Conservation (phyloP, 2,888 invertebrate genomes). For the Mesopsocus fuscifrons region DNA sequence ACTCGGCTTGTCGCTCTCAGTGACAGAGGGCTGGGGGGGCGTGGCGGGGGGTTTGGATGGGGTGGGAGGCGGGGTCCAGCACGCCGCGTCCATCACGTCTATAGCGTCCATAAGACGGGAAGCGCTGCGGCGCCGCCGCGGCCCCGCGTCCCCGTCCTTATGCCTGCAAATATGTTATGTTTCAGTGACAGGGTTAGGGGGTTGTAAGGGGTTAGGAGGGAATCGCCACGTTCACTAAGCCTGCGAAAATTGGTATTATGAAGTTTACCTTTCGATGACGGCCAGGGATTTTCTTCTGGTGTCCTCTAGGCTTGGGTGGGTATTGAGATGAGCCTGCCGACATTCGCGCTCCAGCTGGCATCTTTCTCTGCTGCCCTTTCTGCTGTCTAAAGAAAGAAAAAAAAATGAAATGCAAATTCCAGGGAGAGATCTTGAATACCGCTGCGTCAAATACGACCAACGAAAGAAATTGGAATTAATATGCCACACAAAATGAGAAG, state of each 20-base stretch:
- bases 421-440: neutral
- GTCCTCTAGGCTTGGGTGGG: neutral
- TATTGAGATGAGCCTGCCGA: no score
- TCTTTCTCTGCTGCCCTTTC: constrained; percentile 46
- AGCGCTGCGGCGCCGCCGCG: no score
- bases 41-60: neutral
- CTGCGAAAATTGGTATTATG: no score
- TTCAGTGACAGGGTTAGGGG: no score
- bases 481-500: no score
- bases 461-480: no score
- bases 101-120: no score
- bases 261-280: no score
- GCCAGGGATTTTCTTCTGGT: constrained; percentile 1
- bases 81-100: neutral
- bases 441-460: neutral
- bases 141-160: no score
- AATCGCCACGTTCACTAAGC: no score
- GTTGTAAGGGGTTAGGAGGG: no score
- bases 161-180: no score
- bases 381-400: constrained; percentile 23
- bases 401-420: neutral
- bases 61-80: neutral
- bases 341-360: constrained; percentile 19
- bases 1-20: neutral
- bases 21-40: neutral